A percentile compares a stretch with the other conserved stretches of the same genome.
Conservation (phyloP, 64 coral and sea anemone species). For the Actinia equina region DNA sequence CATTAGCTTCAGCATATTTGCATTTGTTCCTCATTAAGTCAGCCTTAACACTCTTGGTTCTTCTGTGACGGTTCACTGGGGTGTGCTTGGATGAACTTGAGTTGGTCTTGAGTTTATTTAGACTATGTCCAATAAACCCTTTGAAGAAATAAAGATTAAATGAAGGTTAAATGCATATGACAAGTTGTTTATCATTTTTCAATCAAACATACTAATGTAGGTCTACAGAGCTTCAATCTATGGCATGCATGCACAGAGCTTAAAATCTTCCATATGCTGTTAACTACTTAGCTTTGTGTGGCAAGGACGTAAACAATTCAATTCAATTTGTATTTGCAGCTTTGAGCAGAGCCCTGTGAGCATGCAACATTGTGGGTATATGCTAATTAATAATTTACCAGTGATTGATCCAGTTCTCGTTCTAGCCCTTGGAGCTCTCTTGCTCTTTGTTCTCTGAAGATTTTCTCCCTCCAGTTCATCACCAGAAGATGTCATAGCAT, state of each 20-base stretch:
- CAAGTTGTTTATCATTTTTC: no score
- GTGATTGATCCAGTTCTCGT: conserved; percentile 88
- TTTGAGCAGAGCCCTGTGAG: no score
- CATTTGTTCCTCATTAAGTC: conserved; percentile 74
- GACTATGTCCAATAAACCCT: conserved; percentile 96
- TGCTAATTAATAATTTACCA: conserved; percentile 35
- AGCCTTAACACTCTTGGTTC: conserved; percentile 95
- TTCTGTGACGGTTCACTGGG: conserved; percentile 59
- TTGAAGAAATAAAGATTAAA: background rate
- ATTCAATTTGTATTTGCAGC: no score
- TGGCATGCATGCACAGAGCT: no score
- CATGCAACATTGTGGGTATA: no score
- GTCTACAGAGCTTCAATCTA: no score
- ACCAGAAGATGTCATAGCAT: conserved; percentile 89
- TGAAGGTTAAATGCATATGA: no score
- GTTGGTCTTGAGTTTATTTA: conserved; percentile 72
- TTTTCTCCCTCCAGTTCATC: conserved; percentile 89
- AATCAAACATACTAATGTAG: no score
- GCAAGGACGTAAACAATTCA: no score
- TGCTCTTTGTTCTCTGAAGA: conserved; percentile 29
- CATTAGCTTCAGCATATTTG: conserved; percentile 18
- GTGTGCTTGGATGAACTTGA: conserved; percentile 45
- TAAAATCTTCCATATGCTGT: no score
- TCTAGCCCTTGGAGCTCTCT: conserved; percentile 46
- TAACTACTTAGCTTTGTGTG: no score